Base-by-base conservation (phyloP, 1,140 invertebrate species). In the Triops longicaudatus region DNA sequence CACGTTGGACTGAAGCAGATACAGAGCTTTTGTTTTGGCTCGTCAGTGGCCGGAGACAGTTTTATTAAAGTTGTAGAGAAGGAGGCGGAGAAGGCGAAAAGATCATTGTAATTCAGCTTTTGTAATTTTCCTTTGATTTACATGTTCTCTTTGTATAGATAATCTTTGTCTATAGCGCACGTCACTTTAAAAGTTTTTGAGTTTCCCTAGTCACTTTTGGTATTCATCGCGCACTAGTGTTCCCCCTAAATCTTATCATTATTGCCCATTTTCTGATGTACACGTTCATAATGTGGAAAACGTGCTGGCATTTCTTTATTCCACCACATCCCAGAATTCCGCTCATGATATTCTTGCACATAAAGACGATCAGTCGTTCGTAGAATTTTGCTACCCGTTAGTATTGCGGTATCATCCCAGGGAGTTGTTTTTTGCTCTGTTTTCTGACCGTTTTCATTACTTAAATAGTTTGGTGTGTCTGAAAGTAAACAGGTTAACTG, bases 141-240 rank as follows among this genome's bases (percentile, higher is more conserved):
- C 50, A 22, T 63, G 50, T 63, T 63, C 22, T 63, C 22, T 22
- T 14, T 22, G 17, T 22, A 17, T 63, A 22, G 14, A 63, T 22
- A 44, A 63, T n/a, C 14, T 63, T 22, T 22, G 17, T 22, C 22
- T 63, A 63, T 63, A 22, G 50, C 50, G 50, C 50, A 63, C 50
- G 50, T 63, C 50, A 63, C 50, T 14, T 63, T 63, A 63, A 10
- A 63, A 17, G 11, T 63, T 22, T 63, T 63, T 63, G 50, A 63
- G 50, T 63, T 63, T 17, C 50, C 50, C 50, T 63, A 63, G 50
- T 63, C 50, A 63, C 50, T 63, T 63, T 63, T 63, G 14, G 50
- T n/a, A 63, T 63, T 63, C 50, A 63, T 63, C 50, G 22, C 50
- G 50, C 50, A 63, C 50, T 22, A 14, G 14, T 63, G 50, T 63